These are phyloP conservation scores for Goniozus legneri DNA, from an alignment of 1,140 invertebrate genomes.

Conservation along the genomic window DNA sequence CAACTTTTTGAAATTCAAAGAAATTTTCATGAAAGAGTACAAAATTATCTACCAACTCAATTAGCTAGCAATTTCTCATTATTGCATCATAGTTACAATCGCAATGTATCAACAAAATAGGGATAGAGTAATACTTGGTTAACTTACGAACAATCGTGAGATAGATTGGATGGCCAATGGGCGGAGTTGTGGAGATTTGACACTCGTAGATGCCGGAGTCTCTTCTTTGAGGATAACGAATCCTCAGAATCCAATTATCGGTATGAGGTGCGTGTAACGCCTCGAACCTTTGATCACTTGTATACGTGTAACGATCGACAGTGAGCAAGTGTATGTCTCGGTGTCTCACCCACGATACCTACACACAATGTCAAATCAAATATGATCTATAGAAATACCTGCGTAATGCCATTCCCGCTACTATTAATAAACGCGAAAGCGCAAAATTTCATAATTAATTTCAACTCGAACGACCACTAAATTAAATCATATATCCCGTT, in stretches of 20 bases:
- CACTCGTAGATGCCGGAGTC: slow-evolving; percentile 84
- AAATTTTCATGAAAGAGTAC: neutral
- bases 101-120: neutral
- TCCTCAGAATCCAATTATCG: slow-evolving; percentile 73
- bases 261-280: slow-evolving; percentile 72
- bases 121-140: too few relatives aligned
- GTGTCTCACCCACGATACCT: slow-evolving; percentile 89
- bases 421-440: too few relatives aligned
- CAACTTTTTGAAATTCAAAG: too few relatives aligned
- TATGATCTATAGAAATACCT: slow-evolving; percentile 13
- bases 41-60: neutral
- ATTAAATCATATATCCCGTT: too few relatives aligned
- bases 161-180: slow-evolving; percentile 72
- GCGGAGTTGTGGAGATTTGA: slow-evolving; percentile 82
- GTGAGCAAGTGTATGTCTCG: slow-evolving; percentile 82
- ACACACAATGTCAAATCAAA: too few relatives aligned
- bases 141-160: slow-evolving; percentile 79
- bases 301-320: slow-evolving; percentile 81
- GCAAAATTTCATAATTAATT: too few relatives aligned
- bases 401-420: too few relatives aligned
- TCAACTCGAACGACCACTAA: too few relatives aligned
- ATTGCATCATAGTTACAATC: neutral
- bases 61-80: slow-evolving; percentile 5
- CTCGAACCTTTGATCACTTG: slow-evolving; percentile 79
- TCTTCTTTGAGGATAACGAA: slow-evolving; percentile 71